Conservation (phyloP, 2,113 vertebrate genomes). For the Xiphias gladius region DNA sequence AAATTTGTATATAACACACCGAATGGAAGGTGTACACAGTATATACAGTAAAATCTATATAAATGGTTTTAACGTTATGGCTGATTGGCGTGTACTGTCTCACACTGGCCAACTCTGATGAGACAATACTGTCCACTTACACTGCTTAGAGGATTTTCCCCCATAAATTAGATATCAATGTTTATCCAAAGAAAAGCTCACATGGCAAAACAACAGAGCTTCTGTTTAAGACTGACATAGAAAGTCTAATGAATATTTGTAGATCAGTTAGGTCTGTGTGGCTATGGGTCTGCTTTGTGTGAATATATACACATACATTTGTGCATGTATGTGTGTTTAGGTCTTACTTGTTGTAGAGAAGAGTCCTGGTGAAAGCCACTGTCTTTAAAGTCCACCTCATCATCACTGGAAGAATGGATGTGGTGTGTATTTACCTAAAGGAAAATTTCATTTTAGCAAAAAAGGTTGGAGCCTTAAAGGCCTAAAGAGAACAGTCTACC, state of each 20-base stretch:
- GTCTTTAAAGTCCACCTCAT: conserved; percentile 99
- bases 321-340: conserved; percentile 24
- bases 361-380: conserved; percentile 98
- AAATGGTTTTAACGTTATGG: too few relatives aligned
- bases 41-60: too few relatives aligned
- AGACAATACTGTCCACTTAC: background rate
- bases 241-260: background rate
- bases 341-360: conserved; percentile 97
- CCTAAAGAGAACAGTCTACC: background rate
- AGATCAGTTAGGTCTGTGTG: background rate
- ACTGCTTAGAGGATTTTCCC: background rate
- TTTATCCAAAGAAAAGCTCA: background rate
- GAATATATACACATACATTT: background rate
- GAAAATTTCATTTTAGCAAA: background rate
- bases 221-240: background rate
- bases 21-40: too few relatives aligned
- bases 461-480: background rate
- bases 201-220: background rate
- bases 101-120: background rate
- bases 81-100: too few relatives aligned
- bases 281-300: conserved; percentile 22
- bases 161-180: background rate
- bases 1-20: background rate
- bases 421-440: conserved; percentile 96
- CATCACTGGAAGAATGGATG: conserved; percentile 98